Conservation (phyloP, 2,888 invertebrate genomes). For the Platycheirus albimanus region DNA sequence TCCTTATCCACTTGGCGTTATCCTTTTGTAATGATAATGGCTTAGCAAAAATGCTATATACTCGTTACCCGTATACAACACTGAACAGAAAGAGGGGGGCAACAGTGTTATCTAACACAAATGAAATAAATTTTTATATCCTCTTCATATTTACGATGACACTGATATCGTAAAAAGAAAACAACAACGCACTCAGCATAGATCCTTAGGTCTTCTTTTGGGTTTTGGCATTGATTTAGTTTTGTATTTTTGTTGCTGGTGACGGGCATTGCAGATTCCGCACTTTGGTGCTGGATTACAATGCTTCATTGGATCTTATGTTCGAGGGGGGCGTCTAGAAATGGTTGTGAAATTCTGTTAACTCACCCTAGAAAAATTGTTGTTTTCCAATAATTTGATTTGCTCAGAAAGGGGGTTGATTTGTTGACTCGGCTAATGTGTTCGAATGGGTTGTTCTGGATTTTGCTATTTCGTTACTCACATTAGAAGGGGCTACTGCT, state of each 20-base stretch:
- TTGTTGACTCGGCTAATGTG: constrained; percentile 70
- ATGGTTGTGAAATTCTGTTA: constrained; percentile 52
- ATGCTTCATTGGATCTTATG: constrained; percentile 41
- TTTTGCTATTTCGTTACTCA: constrained; percentile 47
- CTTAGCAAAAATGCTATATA: constrained; percentile 62
- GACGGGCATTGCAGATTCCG: not conserved
- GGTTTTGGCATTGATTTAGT: constrained; percentile 69
- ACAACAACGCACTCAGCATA: constrained; percentile 65
- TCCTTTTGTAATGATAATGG: constrained; percentile 74
- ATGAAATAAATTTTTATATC: constrained; percentile 74
- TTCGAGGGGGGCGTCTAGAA: not conserved
- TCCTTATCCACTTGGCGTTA: constrained; percentile 67
- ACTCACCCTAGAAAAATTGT: constrained; percentile 53
- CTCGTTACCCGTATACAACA: too few relatives aligned
- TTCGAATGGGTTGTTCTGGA: constrained; percentile 62
- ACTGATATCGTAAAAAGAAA: constrained; percentile 68
- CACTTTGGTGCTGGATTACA: constrained; percentile 12
- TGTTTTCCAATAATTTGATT: constrained; percentile 74
- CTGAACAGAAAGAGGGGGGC: constrained; percentile 46
- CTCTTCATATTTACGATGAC: constrained; percentile 73
- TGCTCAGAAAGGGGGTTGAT: constrained; percentile 64
- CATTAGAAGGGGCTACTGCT: constrained; percentile 35
- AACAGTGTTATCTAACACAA: constrained; percentile 72
- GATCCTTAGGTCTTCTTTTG: constrained; percentile 34
- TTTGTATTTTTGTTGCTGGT: constrained; percentile 30